Evolutionary conservation across 2,113 vertebrate genomes (phyloP).

Genomic region (Oophaga pumilio): DNA sequence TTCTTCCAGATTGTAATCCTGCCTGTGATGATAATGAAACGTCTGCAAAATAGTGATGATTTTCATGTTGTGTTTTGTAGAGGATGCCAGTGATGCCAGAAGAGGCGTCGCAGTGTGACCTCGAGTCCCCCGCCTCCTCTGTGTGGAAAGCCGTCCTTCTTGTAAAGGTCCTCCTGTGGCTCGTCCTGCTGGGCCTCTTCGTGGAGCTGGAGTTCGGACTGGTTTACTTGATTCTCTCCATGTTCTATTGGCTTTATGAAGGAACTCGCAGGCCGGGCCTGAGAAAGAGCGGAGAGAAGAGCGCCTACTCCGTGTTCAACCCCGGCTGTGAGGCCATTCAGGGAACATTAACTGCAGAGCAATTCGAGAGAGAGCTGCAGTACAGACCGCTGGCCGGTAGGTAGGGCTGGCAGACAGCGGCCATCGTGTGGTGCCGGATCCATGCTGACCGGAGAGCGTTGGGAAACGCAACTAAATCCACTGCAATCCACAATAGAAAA

Average conservation of each 20-base stretch:
- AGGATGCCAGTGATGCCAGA: neutral
- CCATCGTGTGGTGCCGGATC: neutral
- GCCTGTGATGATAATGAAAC: too few relatives aligned
- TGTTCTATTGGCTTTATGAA: constrained; percentile 91
- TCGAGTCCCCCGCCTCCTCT: neutral
- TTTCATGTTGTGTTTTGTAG: neutral
- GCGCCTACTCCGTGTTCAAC: constrained; percentile 96
- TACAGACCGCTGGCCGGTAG: constrained; percentile 70
- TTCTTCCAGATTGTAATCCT: too few relatives aligned
- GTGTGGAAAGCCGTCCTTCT: constrained; percentile 54
- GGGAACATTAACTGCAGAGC: constrained; percentile 87
- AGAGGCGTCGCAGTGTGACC: neutral
- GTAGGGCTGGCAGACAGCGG: constrained; percentile 25
- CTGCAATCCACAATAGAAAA: too few relatives aligned
- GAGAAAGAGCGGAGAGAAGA: constrained; percentile 79
- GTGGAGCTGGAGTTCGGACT: constrained; percentile 86
- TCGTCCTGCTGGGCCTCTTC: constrained; percentile 86
- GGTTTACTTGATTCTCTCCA: constrained; percentile 84
- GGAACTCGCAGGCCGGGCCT: constrained; percentile 77
- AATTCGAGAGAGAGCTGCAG: constrained; percentile 88
- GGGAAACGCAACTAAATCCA: neutral
- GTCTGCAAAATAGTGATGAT: too few relatives aligned
- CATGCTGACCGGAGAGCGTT: neutral
- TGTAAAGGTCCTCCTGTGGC: constrained; percentile 87
- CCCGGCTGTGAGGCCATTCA: constrained; percentile 87